phyloP scores from a whole-genome alignment of 2,888 invertebrate species.

The Idaea straminata region DNA sequence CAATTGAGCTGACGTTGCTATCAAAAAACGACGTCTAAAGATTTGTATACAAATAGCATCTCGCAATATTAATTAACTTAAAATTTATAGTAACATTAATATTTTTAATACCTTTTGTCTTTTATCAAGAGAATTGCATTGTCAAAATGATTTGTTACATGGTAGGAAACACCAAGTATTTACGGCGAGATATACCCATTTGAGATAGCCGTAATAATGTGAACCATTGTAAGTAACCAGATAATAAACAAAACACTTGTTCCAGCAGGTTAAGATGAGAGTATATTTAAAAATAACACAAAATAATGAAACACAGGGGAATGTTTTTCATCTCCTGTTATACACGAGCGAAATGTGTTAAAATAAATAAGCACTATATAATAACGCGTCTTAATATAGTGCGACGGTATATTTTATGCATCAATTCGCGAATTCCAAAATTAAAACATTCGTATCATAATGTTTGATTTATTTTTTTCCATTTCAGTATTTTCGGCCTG shows the following conservation, averaged over 20 bases:
- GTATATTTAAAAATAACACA: conserved; percentile 73
- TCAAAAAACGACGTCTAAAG: conserved; percentile 60
- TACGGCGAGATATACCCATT: conserved; percentile 23
- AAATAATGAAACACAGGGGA: conserved; percentile 78
- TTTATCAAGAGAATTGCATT: conserved; percentile 51
- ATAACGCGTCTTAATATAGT: conserved; percentile 72
- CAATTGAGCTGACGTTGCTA: conserved; percentile 60
- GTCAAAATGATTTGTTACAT: conserved; percentile 55
- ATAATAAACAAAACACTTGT: conserved; percentile 73
- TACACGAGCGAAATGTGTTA: conserved; percentile 77
- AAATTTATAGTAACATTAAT: conserved; percentile 61
- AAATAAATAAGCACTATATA: conserved; percentile 66
- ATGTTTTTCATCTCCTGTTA: conserved; percentile 78
- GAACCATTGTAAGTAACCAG: conserved; percentile 66
- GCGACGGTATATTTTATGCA: conserved; percentile 72
- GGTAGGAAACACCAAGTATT: conserved; percentile 27
- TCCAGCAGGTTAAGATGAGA: conserved; percentile 75
- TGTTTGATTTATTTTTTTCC: conserved; percentile 69
- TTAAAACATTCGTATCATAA: conserved; percentile 55
- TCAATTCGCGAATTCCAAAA: conserved; percentile 64
- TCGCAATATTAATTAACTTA: conserved; percentile 58
- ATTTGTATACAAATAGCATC: conserved; percentile 61
- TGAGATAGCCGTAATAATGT: conserved; percentile 48
- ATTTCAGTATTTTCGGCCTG: conserved; percentile 45
- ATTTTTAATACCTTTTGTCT: conserved; percentile 34